These are phyloP conservation scores for Drosophila kuntzei DNA, from an alignment of 2,888 invertebrate genomes.

Conservation along the genomic window DNA sequence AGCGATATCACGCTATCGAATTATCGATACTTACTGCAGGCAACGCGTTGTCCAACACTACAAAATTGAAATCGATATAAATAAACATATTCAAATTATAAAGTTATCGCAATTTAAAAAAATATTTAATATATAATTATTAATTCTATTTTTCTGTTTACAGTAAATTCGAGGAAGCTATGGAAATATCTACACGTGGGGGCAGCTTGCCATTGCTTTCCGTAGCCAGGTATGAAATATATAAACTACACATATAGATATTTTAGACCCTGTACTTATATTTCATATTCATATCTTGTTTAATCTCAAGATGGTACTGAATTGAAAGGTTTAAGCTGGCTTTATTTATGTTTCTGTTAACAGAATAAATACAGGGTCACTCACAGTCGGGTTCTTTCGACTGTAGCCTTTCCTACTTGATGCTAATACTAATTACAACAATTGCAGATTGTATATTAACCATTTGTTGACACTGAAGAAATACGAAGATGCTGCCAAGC, in stretches of 20 bases:
- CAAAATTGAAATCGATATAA: neutral
- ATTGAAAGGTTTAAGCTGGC: no score
- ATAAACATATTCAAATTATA: neutral
- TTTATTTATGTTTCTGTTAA: no score
- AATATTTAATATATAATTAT: neutral
- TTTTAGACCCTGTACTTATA: no score
- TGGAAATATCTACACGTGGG: constrained; percentile 91
- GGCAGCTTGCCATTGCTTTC: constrained; percentile 84
- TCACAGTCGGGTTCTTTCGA: no score
- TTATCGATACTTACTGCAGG: constrained; percentile 14
- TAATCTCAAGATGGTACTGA: no score
- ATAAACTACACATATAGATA: neutral
- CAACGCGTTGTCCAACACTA: neutral
- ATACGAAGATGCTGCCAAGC: constrained; percentile 93
- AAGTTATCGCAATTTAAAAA: neutral
- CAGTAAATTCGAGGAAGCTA: constrained; percentile 93
- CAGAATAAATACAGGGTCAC: no score
- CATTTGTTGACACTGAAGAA: constrained; percentile 90
- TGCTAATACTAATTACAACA: no score
- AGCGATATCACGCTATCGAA: constrained; percentile 6
- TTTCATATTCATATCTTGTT: no score
- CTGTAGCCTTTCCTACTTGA: no score
- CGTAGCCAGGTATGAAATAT: constrained; percentile 78
- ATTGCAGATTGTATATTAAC: constrained; percentile 90
- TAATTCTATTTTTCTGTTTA: neutral